A percentile compares a stretch with the other conserved stretches of the same genome.
Conservation (phyloP, 2,797 vertebrate species). For the Alexandromys oeconomus region DNA sequence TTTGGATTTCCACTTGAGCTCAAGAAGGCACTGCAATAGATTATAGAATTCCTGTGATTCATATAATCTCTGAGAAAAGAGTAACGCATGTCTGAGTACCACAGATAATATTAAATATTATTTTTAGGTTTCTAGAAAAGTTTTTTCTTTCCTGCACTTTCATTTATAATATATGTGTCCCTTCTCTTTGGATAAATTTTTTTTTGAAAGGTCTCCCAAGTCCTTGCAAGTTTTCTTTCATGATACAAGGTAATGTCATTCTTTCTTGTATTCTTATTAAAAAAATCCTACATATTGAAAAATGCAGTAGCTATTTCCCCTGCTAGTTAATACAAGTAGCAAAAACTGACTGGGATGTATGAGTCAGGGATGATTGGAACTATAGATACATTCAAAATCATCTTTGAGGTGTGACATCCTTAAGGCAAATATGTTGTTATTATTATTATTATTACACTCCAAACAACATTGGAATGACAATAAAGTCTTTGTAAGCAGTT, state of each 20-base stretch:
- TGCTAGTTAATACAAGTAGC: neutral
- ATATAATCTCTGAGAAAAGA: neutral
- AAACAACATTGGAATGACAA: neutral
- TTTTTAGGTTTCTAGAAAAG: neutral
- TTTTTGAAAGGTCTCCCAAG: neutral
- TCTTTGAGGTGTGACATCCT: neutral
- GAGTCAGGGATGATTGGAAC: neutral
- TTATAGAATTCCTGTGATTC: accelerated
- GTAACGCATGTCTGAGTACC: neutral
- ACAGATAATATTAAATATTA: neutral
- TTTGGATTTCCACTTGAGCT: neutral
- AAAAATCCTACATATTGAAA: neutral
- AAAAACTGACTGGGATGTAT: neutral
- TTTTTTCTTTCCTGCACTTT: neutral
- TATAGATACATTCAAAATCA: neutral
- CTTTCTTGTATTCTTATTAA: neutral
- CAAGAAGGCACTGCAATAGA: neutral
- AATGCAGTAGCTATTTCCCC: neutral
- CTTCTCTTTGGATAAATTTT: neutral
- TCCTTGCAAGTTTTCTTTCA: neutral
- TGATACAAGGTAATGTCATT: neutral
- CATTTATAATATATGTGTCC: neutral
- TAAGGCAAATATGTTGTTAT: neutral
- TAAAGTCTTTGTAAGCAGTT: neutral
- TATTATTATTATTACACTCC: neutral